Evolutionary conservation across 2,888 invertebrate genomes (phyloP), one percentile per base, ranked within the genome.

Genomic region (Campoplex capitator): DNA sequence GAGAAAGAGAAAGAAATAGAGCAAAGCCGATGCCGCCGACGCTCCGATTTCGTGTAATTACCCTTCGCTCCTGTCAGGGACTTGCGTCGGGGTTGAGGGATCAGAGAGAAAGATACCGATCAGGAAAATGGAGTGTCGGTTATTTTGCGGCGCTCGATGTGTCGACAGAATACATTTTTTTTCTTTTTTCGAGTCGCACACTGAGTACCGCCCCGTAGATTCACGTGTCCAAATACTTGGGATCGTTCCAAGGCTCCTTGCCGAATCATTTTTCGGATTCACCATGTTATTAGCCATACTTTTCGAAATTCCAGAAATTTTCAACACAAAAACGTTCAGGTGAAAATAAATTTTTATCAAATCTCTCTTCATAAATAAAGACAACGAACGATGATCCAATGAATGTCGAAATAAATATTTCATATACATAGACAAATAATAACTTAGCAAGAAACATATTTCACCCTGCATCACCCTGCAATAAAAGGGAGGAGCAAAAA

Each of bases 51-150:
- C 73, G 83, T 86, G 83, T 86, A 88, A 88, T 88, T 84, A 87
- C 85, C 87, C 56, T 62, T 71, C 58, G 62, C 80, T 54, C 71
- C 51, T 82, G 51, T 18, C 70, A 28, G 83, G 71, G 83, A 23
- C 58, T 85, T 85, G 62, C 75, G 73, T 73, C 68, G 56, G 38
- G 78, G 54, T 84, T 62, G 83, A 83, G 80, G 81, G 88, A 84
- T 80, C 71, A 74, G 77, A 58, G 86, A 90, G 90, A 91, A 89
- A 91, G 91, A 91, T 91, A 91, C 81, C 84, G 88, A 91, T 91
- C 90, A 79, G 76, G 78, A 86, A 86, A 51, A 58, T 32, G 70
- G 76, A 28, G 84, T 76, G 76, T 71, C 83, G 82, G 82, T 87
- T 75, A 28, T 82, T 87, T 75, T 67, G 71, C 48, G 76, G 76